Evolutionary conservation across 2,797 vertebrate genomes (phyloP), one percentile per base, ranked within the genome.

Genomic region (Phalloptychus januarius): DNA sequence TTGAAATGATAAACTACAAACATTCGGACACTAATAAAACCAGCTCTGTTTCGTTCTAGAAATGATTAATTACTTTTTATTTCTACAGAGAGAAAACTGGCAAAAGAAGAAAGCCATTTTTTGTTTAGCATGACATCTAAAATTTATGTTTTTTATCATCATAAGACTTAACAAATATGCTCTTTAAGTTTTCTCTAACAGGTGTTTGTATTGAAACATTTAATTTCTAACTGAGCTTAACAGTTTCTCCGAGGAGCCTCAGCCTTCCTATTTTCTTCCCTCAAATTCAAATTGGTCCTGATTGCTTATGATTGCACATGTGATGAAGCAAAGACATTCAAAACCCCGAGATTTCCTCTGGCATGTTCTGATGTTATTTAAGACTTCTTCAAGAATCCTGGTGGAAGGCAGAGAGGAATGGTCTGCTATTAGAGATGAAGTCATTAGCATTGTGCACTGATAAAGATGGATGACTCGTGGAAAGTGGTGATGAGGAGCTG

Each of bases 391-490:
- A 85, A 81, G 86, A 90, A 91, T 93, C 78, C 77, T 44, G 83
- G 76, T 82, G 83, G 80, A 85, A 72, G 89, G 86, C 70, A 2
- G 33, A 7, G 79, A 80, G 67, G 86, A 89, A 83, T 71, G 65
- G 48, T 74, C 75, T 67, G 38, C 28, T 82, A 85, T 79, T 81
- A 75, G 63, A 85, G 85, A 85, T 77, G 67, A 85, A 80, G 82
- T 87, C 86, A 83, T 94, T 88, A 93, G 86, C 84, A 78, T 74
- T 80, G 88, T 58, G 38, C 52, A 0, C 84, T 88, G 91, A 93
- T 88, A 90, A 92, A 93, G 92, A 94, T 86, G 33, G 85, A 95
- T 93, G 93, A 90, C 85, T 76, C 56, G 4, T 33, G 83, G 76
- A 79, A 54, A 86, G 89, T 85, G 88, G 79, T 85, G 91, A 91